A percentile compares a stretch with the other conserved stretches of the same genome.
Conservation (phyloP, 1,140 invertebrate genomes). For the Zaprionus ghesquierei region DNA sequence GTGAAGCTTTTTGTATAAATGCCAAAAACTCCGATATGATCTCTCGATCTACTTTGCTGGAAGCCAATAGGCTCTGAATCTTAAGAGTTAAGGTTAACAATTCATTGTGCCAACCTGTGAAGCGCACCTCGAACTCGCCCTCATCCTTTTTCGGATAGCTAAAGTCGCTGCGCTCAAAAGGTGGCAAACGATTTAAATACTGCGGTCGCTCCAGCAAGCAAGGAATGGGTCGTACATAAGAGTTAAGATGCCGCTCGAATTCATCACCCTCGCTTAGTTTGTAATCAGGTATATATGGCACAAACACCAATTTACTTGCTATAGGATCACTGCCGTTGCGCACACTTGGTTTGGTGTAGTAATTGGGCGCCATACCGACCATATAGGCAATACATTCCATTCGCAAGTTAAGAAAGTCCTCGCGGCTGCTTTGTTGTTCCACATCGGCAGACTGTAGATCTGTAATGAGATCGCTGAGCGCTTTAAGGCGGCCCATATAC, state of each 20-base stretch:
- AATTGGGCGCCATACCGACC: slow-evolving; percentile 69
- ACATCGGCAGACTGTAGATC: slow-evolving; percentile 74
- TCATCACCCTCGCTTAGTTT: slow-evolving; percentile 63
- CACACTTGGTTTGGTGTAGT: slow-evolving; percentile 50
- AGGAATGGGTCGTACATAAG: slow-evolving; percentile 71
- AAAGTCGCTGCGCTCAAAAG: slow-evolving; percentile 71
- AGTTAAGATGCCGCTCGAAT: slow-evolving; percentile 66
- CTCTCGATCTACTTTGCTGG: slow-evolving; percentile 68
- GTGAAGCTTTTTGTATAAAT: slow-evolving; percentile 75
- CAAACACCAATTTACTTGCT: slow-evolving; percentile 58
- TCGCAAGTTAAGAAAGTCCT: slow-evolving; percentile 71
- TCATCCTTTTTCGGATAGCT: slow-evolving; percentile 79
- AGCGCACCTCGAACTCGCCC: slow-evolving; percentile 72
- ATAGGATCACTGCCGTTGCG: slow-evolving; percentile 39
- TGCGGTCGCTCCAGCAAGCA: slow-evolving; percentile 75
- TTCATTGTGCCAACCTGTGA: slow-evolving; percentile 75
- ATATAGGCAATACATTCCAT: slow-evolving; percentile 78
- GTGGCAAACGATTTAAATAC: slow-evolving; percentile 74
- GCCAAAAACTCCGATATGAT: slow-evolving; percentile 77
- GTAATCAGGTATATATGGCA: slow-evolving; percentile 78
- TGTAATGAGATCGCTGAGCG: slow-evolving; percentile 73
- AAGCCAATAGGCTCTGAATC: slow-evolving; percentile 73
- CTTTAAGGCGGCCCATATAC: slow-evolving; percentile 77
- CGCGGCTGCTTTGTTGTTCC: slow-evolving; percentile 64
- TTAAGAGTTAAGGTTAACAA: slow-evolving; percentile 71